Percentiles rank a stretch among this genome's conserved stretches.
phyloP scores from a whole-genome alignment of 2,113 vertebrate species.

The Vicugna pacos region DNA sequence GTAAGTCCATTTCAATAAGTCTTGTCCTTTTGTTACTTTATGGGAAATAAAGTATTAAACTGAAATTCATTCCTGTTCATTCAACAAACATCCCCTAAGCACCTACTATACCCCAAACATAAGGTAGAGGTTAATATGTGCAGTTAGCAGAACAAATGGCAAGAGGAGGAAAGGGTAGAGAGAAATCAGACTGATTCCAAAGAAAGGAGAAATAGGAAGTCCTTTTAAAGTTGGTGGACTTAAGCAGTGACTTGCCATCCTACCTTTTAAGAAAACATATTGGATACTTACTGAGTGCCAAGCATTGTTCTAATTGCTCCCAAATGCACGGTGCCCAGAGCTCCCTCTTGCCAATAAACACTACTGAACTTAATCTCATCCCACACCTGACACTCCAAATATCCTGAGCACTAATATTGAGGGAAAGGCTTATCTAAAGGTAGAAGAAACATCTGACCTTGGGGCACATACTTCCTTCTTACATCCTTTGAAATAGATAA shows the following conservation, averaged over 20 bases:
- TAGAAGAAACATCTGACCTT: not conserved
- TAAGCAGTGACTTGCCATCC: not conserved
- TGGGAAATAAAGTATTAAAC: not conserved
- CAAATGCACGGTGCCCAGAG: not conserved
- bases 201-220: not conserved
- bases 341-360: not conserved
- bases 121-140: not conserved
- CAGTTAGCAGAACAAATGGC: not conserved
- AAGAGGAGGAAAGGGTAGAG: not conserved
- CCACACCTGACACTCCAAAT: not conserved
- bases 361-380: not conserved
- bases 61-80: not conserved
- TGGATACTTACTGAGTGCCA: not conserved
- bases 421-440: not conserved
- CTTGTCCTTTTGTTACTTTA: not conserved
- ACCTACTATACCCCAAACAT: not conserved
- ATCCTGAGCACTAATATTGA: not conserved
- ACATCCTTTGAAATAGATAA: not conserved
- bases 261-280: not conserved
- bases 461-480: not conserved
- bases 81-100: not conserved
- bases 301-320: not conserved
- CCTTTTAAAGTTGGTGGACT: not conserved
- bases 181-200: not conserved
- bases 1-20: not conserved